Conservation (phyloP, 2,888 invertebrate species). For the Diloba caeruleocephala region DNA sequence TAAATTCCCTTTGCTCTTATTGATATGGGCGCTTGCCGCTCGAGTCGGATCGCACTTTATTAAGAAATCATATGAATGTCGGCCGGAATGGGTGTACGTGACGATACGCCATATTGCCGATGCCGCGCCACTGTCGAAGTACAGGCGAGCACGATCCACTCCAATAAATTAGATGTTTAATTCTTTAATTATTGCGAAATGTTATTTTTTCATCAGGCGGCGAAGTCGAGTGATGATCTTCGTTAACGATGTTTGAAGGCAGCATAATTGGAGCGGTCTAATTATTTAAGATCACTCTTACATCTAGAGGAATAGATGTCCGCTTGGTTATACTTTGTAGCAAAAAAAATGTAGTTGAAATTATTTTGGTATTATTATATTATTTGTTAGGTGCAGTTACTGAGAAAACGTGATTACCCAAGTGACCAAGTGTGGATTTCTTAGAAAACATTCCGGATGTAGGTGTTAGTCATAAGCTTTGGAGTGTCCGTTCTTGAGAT, state of each 20-base stretch:
- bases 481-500: too few relatives aligned
- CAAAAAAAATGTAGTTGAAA: too few relatives aligned
- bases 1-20: conserved; percentile 80
- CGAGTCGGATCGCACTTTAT: conserved; percentile 83
- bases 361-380: too few relatives aligned
- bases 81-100: conserved; percentile 80
- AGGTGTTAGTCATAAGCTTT: too few relatives aligned
- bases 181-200: conserved; percentile 43
- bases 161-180: conserved; percentile 46
- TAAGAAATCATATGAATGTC: conserved; percentile 86
- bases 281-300: conserved; percentile 28
- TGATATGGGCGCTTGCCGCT: conserved; percentile 82
- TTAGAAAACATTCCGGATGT: too few relatives aligned
- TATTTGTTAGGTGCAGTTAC: too few relatives aligned
- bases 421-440: too few relatives aligned
- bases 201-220: conserved; percentile 50
- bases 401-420: too few relatives aligned
- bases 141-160: conserved; percentile 41
- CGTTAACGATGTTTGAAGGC: conserved; percentile 34
- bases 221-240: conserved; percentile 27
- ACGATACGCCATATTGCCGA: conserved; percentile 80
- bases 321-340: too few relatives aligned
- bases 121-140: conserved; percentile 53
- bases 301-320: conserved; percentile 3
- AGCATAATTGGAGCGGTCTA: conserved; percentile 32